phyloP scores from a whole-genome alignment of 2,888 invertebrate genomes.

The Penaeus monodon region DNA sequence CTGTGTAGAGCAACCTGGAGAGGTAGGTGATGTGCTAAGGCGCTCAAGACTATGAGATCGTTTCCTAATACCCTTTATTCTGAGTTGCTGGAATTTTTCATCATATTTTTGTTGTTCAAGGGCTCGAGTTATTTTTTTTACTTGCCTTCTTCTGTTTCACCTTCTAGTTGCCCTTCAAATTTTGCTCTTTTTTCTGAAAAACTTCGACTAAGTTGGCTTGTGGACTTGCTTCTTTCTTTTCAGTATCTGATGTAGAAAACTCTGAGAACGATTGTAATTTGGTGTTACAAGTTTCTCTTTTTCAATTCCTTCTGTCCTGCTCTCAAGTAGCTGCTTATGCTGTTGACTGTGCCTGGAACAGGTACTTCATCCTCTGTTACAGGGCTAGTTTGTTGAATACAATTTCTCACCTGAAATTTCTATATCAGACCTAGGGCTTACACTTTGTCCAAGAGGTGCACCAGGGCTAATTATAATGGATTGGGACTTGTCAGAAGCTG shows the following conservation, averaged over 20 bases:
- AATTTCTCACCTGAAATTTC: neutral
- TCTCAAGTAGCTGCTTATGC: constrained; percentile 56
- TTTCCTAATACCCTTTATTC: constrained; percentile 50
- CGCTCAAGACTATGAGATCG: constrained; percentile 63
- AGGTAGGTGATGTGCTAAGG: constrained; percentile 56
- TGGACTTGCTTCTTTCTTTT: constrained; percentile 3
- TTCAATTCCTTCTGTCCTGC: constrained; percentile 27
- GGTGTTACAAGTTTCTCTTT: constrained; percentile 34
- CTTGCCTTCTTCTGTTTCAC: constrained; percentile 41
- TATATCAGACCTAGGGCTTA: constrained; percentile 1
- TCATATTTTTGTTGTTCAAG: constrained; percentile 50
- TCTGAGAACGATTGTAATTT: constrained; percentile 48
- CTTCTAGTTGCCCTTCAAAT: constrained; percentile 47
- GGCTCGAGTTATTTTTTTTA: constrained; percentile 59
- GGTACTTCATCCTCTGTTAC: constrained; percentile 43
- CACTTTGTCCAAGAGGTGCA: constrained; percentile 14
- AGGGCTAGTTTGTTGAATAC: constrained; percentile 34
- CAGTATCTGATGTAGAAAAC: constrained; percentile 29
- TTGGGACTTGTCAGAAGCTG: constrained; percentile 30
- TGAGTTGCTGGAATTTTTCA: constrained; percentile 29
- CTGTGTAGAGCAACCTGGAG: constrained; percentile 35
- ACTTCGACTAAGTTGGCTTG: constrained; percentile 41
- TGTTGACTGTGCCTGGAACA: constrained; percentile 61
- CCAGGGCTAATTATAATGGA: constrained; percentile 34
- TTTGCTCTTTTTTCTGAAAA: constrained; percentile 63